These are phyloP conservation scores for Drosophila aldrichi DNA, from an alignment of 2,888 invertebrate species.

Conservation along the genomic window DNA sequence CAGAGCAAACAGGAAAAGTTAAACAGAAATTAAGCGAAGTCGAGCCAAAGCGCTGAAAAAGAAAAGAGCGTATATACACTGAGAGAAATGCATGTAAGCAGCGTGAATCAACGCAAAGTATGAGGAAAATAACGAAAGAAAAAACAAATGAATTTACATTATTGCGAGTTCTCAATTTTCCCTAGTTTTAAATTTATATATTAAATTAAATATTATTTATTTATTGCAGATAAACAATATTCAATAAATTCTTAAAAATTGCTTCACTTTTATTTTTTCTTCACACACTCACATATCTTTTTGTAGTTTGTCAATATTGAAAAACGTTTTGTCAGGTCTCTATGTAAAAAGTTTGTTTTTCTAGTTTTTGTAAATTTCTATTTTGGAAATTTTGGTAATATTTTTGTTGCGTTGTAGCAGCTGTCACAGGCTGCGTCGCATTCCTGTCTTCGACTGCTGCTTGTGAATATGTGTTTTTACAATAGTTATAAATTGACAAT, in stretches of 20 bases:
- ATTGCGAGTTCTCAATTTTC: neutral
- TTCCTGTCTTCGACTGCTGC: conserved; percentile 3
- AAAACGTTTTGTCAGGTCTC: neutral
- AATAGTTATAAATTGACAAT: conserved; percentile 31
- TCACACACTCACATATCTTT: neutral
- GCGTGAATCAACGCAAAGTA: conserved; percentile 7
- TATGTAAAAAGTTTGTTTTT: neutral
- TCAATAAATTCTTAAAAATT: too few relatives aligned
- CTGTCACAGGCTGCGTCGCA: conserved; percentile 25
- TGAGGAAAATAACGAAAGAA: neutral
- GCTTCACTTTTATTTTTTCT: too few relatives aligned
- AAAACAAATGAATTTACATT: neutral
- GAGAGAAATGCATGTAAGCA: conserved; percentile 35
- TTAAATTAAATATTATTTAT: too few relatives aligned
- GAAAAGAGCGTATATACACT: conserved; percentile 33
- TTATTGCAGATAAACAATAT: too few relatives aligned
- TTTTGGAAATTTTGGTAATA: neutral
- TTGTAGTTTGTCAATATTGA: neutral
- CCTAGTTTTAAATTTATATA: too few relatives aligned
- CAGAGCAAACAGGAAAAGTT: conserved; percentile 70
- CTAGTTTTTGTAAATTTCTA: too few relatives aligned
- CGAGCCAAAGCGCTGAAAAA: conserved; percentile 23
- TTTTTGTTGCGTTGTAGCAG: conserved; percentile 11
- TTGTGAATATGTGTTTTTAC: conserved; percentile 11
- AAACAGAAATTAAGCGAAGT: conserved; percentile 74